A percentile compares a stretch with the other conserved stretches of the same genome.
phyloP scores from a whole-genome alignment of 2,797 vertebrate species.

The Myotis findleyi region DNA sequence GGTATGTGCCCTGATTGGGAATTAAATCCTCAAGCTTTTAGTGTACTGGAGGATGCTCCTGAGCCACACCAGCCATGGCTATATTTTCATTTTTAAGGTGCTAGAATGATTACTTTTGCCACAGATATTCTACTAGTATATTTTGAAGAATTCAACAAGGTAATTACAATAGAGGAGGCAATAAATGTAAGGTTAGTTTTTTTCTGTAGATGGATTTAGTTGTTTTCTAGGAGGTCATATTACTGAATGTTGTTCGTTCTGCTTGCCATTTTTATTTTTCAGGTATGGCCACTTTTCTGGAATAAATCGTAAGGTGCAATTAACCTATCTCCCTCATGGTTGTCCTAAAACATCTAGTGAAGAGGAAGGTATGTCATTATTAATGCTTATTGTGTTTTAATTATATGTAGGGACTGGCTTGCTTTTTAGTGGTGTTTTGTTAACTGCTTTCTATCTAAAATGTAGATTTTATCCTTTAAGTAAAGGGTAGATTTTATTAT shows the following conservation, averaged over 20 bases:
- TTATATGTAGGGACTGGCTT: not conserved
- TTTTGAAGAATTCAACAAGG: constrained; percentile 36
- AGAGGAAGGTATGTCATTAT: constrained; percentile 90
- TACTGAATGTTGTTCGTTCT: not conserved
- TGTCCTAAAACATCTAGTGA: constrained; percentile 95
- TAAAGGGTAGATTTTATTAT: constrained; percentile 26
- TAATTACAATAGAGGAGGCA: not conserved
- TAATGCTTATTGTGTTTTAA: not conserved
- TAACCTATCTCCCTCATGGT: constrained; percentile 94
- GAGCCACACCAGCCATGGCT: not conserved
- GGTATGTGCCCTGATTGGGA: not conserved
- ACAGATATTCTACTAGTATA: constrained; percentile 26
- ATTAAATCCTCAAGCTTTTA: not conserved
- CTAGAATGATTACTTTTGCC: not conserved
- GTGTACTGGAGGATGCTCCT: not conserved
- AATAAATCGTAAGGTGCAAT: constrained; percentile 95
- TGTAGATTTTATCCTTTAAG: not conserved
- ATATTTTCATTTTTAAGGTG: not conserved
- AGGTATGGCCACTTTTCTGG: constrained; percentile 96
- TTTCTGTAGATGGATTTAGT: constrained; percentile 32
- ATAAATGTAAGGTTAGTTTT: constrained; percentile 13
- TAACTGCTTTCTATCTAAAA: not conserved
- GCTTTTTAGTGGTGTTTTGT: not conserved
- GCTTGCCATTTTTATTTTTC: constrained; percentile 68
- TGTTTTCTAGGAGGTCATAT: constrained; percentile 13